phyloP scores from a whole-genome alignment of 2,797 vertebrate species.

The Gymnothorax reevesii region DNA sequence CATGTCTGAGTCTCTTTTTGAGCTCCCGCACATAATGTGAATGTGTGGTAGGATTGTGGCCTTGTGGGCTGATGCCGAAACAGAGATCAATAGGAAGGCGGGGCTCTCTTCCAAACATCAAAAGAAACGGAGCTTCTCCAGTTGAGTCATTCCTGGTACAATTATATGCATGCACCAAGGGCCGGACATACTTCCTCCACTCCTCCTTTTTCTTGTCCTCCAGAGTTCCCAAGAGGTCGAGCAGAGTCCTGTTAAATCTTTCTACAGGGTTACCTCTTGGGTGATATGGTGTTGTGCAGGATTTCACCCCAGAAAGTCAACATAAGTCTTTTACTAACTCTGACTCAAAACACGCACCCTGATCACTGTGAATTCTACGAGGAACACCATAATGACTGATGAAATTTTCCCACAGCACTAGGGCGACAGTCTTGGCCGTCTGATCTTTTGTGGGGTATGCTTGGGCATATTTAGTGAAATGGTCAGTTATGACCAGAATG shows the following conservation, averaged over 20 bases:
- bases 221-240: slow-evolving; percentile 27
- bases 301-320: slow-evolving; percentile 12
- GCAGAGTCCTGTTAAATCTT: neutral
- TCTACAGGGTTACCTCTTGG: neutral
- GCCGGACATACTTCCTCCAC: slow-evolving; percentile 31
- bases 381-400: slow-evolving; percentile 13
- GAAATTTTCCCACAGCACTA: slow-evolving; percentile 6
- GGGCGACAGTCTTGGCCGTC: slow-evolving; percentile 18
- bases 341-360: slow-evolving; percentile 28
- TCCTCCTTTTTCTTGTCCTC: slow-evolving; percentile 22
- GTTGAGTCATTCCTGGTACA: slow-evolving; percentile 31
- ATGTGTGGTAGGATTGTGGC: slow-evolving; percentile 26
- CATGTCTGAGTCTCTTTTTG: slow-evolving; percentile 7
- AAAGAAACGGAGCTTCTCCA: slow-evolving; percentile 18
- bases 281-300: neutral
- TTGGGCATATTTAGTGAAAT: slow-evolving; percentile 9
- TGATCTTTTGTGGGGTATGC: slow-evolving; percentile 16
- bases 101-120: slow-evolving; percentile 34
- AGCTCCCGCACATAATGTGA: neutral
- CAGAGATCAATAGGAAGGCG: slow-evolving; percentile 29
- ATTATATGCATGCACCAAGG: slow-evolving; percentile 31
- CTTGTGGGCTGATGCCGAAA: slow-evolving; percentile 29
- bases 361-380: slow-evolving; percentile 5
- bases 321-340: neutral
- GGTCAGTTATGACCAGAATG: neutral